These are phyloP conservation scores for Periphyllus acericola DNA, from an alignment of 2,888 invertebrate genomes.

Conservation along the genomic window DNA sequence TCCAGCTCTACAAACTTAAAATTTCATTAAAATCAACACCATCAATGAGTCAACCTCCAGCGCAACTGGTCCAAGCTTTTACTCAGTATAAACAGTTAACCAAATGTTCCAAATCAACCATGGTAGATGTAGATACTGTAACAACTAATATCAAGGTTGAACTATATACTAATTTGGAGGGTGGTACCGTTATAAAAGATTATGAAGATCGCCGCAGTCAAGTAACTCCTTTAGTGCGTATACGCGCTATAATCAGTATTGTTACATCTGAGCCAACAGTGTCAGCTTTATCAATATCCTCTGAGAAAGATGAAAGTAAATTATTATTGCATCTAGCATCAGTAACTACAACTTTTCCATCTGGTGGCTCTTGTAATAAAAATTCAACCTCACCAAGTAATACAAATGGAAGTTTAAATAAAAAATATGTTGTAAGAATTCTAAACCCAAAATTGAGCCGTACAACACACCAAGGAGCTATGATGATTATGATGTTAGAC, in stretches of 20 bases:
- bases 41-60: neutral
- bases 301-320: neutral
- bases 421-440: slow-evolving; percentile 27
- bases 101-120: neutral
- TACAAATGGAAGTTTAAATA: neutral
- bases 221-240: neutral
- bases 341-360: neutral
- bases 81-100: slow-evolving; percentile 41
- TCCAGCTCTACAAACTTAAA: slow-evolving; percentile 44
- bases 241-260: slow-evolving; percentile 25
- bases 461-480: neutral
- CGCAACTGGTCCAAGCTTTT: slow-evolving; percentile 6
- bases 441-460: slow-evolving; percentile 15
- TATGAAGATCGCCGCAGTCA: slow-evolving; percentile 14
- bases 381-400: neutral
- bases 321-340: neutral
- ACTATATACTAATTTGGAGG: slow-evolving; percentile 8
- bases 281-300: neutral
- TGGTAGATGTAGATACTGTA: neutral
- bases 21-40: slow-evolving; percentile 39
- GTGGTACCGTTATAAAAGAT: neutral
- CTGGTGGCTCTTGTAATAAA: neutral
- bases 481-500: slow-evolving; percentile 12
- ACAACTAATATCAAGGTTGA: slow-evolving; percentile 8
- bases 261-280: neutral